Evolutionary conservation across 2,888 invertebrate species (phyloP), one percentile per base, ranked within the genome.

Genomic region (Eristalinus sepulchralis): DNA sequence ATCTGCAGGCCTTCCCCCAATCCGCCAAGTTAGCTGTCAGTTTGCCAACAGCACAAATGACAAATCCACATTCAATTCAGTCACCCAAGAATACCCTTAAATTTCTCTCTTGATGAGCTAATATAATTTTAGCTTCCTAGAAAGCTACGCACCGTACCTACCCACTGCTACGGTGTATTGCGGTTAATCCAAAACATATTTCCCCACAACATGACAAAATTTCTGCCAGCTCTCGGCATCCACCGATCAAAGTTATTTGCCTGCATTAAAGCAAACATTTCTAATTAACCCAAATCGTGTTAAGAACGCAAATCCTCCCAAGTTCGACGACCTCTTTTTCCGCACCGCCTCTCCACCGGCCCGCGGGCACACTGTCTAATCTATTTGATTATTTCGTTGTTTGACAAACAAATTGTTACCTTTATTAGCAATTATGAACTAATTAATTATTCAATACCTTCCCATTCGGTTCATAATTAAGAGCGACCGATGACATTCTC

Each of bases 361-460:
- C 27, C 27, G 27, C 27, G 5, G 27, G 5, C 27, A 27, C 4
- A 34, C 34, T 34, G 10, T 34, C 34, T 34, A 34, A 39, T 39
- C 39, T 4, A 47, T 47, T 47, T 17, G n/a, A n/a, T 47, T 13
- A n/a, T 17, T 47, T 34, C 1, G 8, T 17, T 47, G 47, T 47
- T 47, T 47, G 47, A 47, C 47, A 47, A 47, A 47, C 39, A 55
- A 57, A 68, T 34, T 57, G 34, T 9, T 34, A 57, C 57, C 57
- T 34, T 13, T 68, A 57, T 68, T 68, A 68, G 57, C 68, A 68
- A 68, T 68, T 57, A 68, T 68, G 68, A 34, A 57, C 68, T 57
- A 68, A 57, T 68, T 57, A 68, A 57, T 57, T 68, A 68, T 68
- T 68, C 68, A 68, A 68, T 68, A 68, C 34, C 11, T 27, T 57